Conservation (phyloP, 1,140 invertebrate genomes). For the Cydia fagiglandana region DNA sequence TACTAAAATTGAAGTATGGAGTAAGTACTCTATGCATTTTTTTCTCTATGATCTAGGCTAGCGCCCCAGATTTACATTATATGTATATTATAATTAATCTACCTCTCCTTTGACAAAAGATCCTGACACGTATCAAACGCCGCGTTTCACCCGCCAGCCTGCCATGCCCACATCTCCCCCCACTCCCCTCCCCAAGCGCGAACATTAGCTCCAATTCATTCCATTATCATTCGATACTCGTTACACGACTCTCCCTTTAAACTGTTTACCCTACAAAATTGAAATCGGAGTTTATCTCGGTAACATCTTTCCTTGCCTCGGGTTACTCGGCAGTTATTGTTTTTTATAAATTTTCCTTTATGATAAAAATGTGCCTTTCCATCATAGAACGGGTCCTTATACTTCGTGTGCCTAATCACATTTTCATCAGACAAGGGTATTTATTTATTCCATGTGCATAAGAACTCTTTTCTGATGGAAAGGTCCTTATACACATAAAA, state of each 20-base stretch:
- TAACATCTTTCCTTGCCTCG: constrained; percentile 2
- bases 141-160: constrained; percentile 8
- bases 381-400: too few relatives aligned
- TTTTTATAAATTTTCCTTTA: neutral
- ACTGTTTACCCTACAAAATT: constrained; percentile 49
- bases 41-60: too few relatives aligned
- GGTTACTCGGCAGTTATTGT: neutral
- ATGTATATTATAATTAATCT: too few relatives aligned
- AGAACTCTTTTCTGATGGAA: too few relatives aligned
- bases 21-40: too few relatives aligned
- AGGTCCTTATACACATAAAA: too few relatives aligned
- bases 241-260: constrained; percentile 42
- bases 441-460: too few relatives aligned
- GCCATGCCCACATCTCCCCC: neutral
- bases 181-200: constrained; percentile 13
- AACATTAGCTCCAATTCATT: constrained; percentile 52
- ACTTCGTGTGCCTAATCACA: too few relatives aligned
- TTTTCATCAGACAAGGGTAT: too few relatives aligned
- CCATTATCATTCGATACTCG: constrained; percentile 49
- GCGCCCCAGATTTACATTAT: too few relatives aligned
- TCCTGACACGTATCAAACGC: neutral
- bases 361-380: neutral
- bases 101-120: too few relatives aligned
- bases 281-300: constrained; percentile 35
- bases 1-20: too few relatives aligned